Conservation (phyloP, 2,113 vertebrate genomes). For the Chionis minor region DNA sequence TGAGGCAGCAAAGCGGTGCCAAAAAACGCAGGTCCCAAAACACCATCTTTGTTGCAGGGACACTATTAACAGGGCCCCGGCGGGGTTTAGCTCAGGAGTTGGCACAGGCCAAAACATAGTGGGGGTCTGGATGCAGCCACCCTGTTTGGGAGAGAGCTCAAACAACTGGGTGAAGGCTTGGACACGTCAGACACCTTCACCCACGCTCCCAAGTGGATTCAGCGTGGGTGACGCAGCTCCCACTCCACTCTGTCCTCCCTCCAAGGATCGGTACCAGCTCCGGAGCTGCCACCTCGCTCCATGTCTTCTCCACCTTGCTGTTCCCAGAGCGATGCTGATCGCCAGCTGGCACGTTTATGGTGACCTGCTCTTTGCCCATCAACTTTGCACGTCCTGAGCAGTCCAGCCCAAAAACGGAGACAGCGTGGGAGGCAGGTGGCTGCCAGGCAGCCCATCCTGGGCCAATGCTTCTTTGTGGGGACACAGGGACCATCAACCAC, state of each 20-base stretch:
- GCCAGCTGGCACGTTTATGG: not conserved
- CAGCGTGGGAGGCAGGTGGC: not conserved
- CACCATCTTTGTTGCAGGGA: no score
- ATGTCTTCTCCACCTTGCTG: not conserved
- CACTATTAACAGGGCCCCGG: no score
- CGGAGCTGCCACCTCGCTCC: not conserved
- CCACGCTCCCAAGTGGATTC: not conserved
- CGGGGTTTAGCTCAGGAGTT: not conserved
- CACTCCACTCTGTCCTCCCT: not conserved
- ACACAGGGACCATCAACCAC: rapidly evolving
- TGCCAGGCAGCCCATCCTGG: not conserved
- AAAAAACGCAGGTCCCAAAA: rapidly evolving
- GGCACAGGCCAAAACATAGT: not conserved
- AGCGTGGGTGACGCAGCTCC: not conserved
- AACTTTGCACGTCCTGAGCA: not conserved
- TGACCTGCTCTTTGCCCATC: not conserved
- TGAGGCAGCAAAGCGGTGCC: not conserved
- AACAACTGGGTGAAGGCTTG: not conserved
- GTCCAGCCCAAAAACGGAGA: rapidly evolving
- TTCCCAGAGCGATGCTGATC: not conserved
- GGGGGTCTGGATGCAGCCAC: not conserved
- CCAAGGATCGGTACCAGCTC: not conserved
- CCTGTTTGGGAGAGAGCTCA: not conserved
- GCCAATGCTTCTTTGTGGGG: not conserved
- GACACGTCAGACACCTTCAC: not conserved